Evolutionary conservation across 2,797 vertebrate species (phyloP).

Genomic region (Trichosurus vulpecula): DNA sequence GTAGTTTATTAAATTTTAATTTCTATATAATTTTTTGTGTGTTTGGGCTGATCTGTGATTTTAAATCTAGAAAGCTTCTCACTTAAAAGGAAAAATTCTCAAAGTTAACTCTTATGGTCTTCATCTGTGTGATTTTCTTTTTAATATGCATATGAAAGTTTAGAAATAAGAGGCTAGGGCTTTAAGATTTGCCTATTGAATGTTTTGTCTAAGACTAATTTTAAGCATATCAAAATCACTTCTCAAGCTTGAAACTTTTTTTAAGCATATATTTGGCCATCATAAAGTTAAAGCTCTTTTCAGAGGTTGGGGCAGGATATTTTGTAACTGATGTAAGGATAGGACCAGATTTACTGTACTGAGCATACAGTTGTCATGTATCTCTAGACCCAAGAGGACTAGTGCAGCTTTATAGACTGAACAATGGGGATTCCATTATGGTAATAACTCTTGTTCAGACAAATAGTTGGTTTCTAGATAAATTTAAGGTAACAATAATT

Average conservation of each 20-base stretch:
- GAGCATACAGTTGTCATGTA: constrained; percentile 15
- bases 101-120: background rate
- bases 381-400: constrained; percentile 7
- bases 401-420: constrained; percentile 14
- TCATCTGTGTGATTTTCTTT: background rate
- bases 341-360: constrained; percentile 13
- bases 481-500: constrained; percentile 25
- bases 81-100: constrained; percentile 12
- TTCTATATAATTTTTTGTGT: background rate
- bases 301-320: background rate
- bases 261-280: constrained; percentile 18
- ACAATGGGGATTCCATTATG: background rate
- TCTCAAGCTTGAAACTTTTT: constrained; percentile 25
- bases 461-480: constrained; percentile 36
- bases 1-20: background rate
- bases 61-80: background rate
- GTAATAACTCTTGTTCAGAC: background rate
- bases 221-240: background rate
- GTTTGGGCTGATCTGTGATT: background rate
- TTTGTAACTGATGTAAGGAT: background rate
- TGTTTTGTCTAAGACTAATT: constrained; percentile 20
- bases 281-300: constrained; percentile 25
- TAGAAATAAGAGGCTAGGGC: background rate
- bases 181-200: constrained; percentile 24
- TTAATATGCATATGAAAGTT: constrained; percentile 2